Evolutionary conservation across 2,797 vertebrate species (phyloP).

Genomic region (Pantherophis alleghaniensis): DNA sequence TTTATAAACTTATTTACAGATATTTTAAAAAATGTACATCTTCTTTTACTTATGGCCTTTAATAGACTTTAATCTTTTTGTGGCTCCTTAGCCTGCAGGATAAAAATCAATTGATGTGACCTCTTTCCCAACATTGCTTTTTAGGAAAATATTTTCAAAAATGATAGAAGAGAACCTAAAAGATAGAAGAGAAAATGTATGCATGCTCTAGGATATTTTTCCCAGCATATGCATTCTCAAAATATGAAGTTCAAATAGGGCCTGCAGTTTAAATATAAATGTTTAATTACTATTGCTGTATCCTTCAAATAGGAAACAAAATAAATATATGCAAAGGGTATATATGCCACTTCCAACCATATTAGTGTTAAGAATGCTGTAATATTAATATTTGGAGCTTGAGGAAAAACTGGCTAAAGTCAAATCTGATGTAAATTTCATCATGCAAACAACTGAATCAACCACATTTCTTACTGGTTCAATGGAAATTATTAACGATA

Average conservation of each 20-base stretch:
- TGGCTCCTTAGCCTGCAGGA: no score
- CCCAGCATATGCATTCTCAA: not conserved
- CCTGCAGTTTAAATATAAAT: not conserved
- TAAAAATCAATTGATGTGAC: not conserved
- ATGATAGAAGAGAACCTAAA: not conserved
- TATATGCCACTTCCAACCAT: not conserved
- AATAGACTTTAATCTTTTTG: not conserved
- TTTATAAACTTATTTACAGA: constrained; percentile 9
- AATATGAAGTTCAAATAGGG: not conserved
- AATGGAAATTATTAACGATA: not conserved
- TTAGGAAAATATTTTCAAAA: not conserved
- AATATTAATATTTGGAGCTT: not conserved
- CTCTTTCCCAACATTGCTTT: not conserved
- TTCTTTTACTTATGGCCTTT: not conserved
- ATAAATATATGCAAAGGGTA: not conserved
- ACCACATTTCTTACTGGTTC: not conserved
- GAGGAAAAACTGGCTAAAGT: not conserved
- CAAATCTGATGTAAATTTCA: not conserved
- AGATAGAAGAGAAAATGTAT: not conserved
- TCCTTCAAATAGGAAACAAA: not conserved
- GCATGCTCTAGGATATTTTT: not conserved
- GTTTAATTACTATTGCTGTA: not conserved
- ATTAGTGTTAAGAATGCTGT: not conserved
- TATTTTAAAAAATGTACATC: not conserved
- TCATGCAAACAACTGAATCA: not conserved